Conservation (phyloP, 1,140 invertebrate genomes). For the Acyrthosiphon pisum region DNA sequence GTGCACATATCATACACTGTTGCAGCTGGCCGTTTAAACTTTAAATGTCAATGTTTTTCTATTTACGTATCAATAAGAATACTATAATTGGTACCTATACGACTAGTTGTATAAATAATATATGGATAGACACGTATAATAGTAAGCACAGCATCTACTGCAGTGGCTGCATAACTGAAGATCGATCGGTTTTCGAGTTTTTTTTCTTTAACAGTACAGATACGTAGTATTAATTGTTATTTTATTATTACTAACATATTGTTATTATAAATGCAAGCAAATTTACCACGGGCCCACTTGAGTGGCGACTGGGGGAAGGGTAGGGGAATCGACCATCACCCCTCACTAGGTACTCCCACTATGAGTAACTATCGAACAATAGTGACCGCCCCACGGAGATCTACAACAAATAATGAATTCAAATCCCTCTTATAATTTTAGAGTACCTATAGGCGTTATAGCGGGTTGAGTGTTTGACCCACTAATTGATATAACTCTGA, state of each 20-base stretch:
- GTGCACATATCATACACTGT: background rate
- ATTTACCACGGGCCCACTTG: too few relatives aligned
- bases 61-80: background rate
- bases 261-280: too few relatives aligned
- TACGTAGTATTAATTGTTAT: too few relatives aligned
- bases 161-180: background rate
- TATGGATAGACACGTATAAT: background rate
- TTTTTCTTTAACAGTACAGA: too few relatives aligned
- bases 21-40: background rate
- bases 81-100: background rate
- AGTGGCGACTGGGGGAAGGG: too few relatives aligned
- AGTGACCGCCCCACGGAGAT: background rate
- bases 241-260: too few relatives aligned
- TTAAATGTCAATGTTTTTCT: background rate
- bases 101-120: background rate
- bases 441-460: background rate
- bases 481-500: background rate
- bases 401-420: background rate
- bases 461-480: background rate
- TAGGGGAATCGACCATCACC: background rate
- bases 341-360: background rate
- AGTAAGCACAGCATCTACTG: background rate
- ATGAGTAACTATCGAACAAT: background rate
- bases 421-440: background rate
- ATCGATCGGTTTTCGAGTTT: too few relatives aligned